Conservation (phyloP, 2,113 vertebrate species). For the Scomber scombrus region DNA sequence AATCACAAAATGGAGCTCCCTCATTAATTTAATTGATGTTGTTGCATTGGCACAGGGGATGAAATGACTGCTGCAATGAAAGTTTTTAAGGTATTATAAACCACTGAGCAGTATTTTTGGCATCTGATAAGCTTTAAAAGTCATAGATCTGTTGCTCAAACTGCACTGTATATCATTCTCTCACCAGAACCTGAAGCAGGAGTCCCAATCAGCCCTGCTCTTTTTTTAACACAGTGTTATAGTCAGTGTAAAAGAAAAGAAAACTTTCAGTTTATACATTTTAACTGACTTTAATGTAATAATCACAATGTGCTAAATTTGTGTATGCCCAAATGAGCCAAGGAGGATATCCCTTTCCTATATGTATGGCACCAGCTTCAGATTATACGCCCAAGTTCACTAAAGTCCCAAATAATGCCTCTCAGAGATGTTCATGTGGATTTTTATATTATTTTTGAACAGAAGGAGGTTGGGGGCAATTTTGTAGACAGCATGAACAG, state of each 20-base stretch:
- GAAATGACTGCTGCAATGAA: not conserved
- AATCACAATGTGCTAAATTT: not conserved
- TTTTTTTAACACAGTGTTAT: too few relatives aligned
- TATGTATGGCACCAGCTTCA: not conserved
- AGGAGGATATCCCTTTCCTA: too few relatives aligned
- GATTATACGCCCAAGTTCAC: not conserved
- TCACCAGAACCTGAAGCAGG: not conserved
- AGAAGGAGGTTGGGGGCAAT: not conserved
- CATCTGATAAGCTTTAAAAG: not conserved
- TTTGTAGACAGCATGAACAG: not conserved
- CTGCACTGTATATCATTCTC: not conserved
- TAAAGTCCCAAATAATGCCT: too few relatives aligned
- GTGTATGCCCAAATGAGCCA: not conserved
- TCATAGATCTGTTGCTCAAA: not conserved
- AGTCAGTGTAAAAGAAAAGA: too few relatives aligned
- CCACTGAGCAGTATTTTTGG: not conserved
- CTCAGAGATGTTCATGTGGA: too few relatives aligned
- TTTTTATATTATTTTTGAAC: not conserved
- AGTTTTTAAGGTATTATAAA: not conserved
- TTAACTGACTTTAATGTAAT: too few relatives aligned
- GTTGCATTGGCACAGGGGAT: not conserved
- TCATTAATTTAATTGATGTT: conserved; percentile 14
- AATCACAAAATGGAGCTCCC: not conserved
- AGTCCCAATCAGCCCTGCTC: too few relatives aligned
- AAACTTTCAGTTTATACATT: too few relatives aligned